These are phyloP conservation scores for Ochropacha duplaris DNA, from an alignment of 2,888 invertebrate species.

Conservation along the genomic window DNA sequence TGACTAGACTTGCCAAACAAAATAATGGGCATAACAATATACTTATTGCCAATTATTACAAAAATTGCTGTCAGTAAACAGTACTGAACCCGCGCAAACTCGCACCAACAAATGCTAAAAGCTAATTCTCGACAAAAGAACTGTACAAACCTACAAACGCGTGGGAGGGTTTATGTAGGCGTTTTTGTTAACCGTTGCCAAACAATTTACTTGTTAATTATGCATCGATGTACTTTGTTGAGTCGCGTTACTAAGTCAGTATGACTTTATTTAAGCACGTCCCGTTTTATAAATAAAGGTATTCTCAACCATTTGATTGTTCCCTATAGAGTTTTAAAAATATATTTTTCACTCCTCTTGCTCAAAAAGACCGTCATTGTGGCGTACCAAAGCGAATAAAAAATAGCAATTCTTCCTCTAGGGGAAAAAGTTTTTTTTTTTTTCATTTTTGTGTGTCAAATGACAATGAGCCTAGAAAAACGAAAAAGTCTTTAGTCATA, in stretches of 20 bases:
- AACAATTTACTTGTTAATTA: background rate
- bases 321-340: background rate
- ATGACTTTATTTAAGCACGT: background rate
- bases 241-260: background rate
- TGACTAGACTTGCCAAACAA: too few species aligned
- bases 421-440: too few species aligned
- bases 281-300: background rate
- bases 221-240: background rate
- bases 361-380: too few species aligned
- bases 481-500: too few species aligned
- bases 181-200: background rate
- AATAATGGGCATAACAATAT: too few species aligned
- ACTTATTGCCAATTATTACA: too few species aligned
- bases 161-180: background rate
- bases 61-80: background rate
- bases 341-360: too few species aligned
- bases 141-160: background rate
- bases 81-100: background rate
- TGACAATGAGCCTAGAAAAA: too few species aligned
- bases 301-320: background rate
- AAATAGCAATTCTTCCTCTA: too few species aligned
- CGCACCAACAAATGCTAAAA: background rate
- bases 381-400: too few species aligned
- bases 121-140: background rate
- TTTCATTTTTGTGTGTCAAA: too few species aligned